phyloP scores from a whole-genome alignment of 2,888 invertebrate species.

The Perizoma affinitatum region DNA sequence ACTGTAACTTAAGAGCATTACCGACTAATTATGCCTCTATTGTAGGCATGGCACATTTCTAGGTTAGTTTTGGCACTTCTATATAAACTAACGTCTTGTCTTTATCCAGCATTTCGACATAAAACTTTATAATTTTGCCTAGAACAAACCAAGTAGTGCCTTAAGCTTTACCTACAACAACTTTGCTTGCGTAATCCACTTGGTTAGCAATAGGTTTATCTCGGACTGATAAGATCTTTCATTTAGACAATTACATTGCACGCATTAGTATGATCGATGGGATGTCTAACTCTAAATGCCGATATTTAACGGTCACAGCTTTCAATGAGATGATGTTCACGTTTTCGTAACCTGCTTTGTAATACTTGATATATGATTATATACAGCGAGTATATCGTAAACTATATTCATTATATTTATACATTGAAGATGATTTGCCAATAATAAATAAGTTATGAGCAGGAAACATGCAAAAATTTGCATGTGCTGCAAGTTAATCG shows the following conservation, averaged over 20 bases:
- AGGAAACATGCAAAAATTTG: too few species aligned
- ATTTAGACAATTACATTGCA: slow-evolving; percentile 20
- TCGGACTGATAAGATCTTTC: slow-evolving; percentile 21
- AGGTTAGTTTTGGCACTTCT: too few species aligned
- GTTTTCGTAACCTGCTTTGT: not conserved
- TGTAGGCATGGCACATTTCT: too few species aligned
- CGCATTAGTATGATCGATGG: slow-evolving; percentile 30
- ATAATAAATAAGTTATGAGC: too few species aligned
- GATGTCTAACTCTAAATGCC: slow-evolving; percentile 15
- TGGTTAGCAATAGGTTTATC: slow-evolving; percentile 4
- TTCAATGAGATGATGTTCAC: not conserved
- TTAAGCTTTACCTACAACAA: too few species aligned
- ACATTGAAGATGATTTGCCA: too few species aligned
- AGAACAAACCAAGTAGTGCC: too few species aligned
- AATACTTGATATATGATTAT: not conserved
- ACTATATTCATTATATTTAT: too few species aligned
- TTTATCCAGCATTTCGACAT: too few species aligned
- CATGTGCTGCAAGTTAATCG: too few species aligned
- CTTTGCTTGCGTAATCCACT: slow-evolving; percentile 1
- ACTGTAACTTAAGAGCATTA: not conserved
- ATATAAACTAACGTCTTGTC: too few species aligned
- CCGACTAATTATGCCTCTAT: not conserved
- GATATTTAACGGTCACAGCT: not conserved
- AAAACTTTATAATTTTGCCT: too few species aligned
- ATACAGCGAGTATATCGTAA: not conserved